Percentiles rank a stretch among this genome's conserved stretches.
phyloP scores from a whole-genome alignment of 1,140 invertebrate species.

The Trichomalopsis sarcophagae region DNA sequence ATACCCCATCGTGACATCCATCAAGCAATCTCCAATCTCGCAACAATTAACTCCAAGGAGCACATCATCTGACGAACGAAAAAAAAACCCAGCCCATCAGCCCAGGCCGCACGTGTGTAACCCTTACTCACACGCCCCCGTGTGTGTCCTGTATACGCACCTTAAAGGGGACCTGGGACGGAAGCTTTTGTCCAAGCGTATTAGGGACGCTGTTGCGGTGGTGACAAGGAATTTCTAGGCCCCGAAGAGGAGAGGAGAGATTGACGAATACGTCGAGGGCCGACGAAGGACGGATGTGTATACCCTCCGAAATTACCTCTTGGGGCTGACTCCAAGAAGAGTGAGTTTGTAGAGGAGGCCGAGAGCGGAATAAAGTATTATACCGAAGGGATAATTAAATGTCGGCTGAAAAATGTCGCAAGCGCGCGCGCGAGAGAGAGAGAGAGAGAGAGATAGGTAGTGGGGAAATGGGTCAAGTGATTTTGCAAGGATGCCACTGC shows the following conservation, averaged over 20 bases:
- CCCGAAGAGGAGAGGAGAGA: background rate
- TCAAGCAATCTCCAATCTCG: background rate
- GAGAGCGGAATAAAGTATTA: slow-evolving; percentile 3
- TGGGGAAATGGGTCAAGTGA: slow-evolving; percentile 24
- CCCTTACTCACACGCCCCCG: background rate
- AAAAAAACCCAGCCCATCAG: background rate
- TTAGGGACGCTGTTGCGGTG: background rate
- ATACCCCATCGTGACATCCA: background rate
- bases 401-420: slow-evolving; percentile 27
- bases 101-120: background rate
- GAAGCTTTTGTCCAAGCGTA: background rate
- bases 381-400: slow-evolving; percentile 20
- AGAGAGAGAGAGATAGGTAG: background rate
- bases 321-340: background rate
- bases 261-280: background rate
- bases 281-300: background rate
- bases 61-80: background rate
- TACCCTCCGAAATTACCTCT: background rate
- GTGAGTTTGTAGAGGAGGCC: background rate
- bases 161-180: background rate
- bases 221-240: background rate
- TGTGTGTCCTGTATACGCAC: too few species aligned
- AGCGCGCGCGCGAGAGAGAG: too few species aligned
- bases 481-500: background rate
- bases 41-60: background rate